phyloP scores from a whole-genome alignment of 53 echinoderm and acorn worm genomes.

The Luidia sarsii region DNA sequence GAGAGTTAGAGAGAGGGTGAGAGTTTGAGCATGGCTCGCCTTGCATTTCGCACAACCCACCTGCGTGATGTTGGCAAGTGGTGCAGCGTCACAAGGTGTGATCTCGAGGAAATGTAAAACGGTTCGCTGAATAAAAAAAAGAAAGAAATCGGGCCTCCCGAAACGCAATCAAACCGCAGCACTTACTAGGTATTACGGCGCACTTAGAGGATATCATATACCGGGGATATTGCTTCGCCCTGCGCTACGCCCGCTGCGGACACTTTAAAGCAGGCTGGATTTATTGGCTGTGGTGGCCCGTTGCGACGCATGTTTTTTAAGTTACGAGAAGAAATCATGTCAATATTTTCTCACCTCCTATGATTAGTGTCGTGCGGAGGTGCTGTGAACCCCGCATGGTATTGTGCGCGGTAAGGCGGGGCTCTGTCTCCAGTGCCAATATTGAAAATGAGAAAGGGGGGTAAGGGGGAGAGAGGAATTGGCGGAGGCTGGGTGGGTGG shows the following conservation, averaged over 20 bases:
- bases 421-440: not conserved
- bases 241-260: conserved; percentile 15
- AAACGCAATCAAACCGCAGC: conserved; percentile 42
- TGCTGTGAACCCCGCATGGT: not conserved
- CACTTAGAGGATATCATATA: conserved; percentile 51
- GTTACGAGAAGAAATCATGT: conserved; percentile 43
- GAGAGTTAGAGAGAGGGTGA: too few species aligned
- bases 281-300: conserved; percentile 26
- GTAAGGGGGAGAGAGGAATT: too few species aligned
- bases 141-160: not conserved
- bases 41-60: too few species aligned
- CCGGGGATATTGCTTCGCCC: conserved; percentile 34
- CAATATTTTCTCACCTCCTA: conserved; percentile 50
- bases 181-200: conserved; percentile 41
- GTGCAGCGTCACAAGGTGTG: conserved; percentile 24
- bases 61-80: conserved; percentile 38
- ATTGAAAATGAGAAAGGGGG: not conserved
- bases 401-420: too few species aligned
- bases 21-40: too few species aligned
- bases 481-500: too few species aligned
- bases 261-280: conserved; percentile 33
- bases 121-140: conserved; percentile 8
- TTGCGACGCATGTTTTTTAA: conserved; percentile 32
- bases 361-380: conserved; percentile 36
- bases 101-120: conserved; percentile 7